These are phyloP conservation scores for Diaprepes abbreviatus DNA, from an alignment of 2,888 invertebrate genomes.

Conservation along the genomic window DNA sequence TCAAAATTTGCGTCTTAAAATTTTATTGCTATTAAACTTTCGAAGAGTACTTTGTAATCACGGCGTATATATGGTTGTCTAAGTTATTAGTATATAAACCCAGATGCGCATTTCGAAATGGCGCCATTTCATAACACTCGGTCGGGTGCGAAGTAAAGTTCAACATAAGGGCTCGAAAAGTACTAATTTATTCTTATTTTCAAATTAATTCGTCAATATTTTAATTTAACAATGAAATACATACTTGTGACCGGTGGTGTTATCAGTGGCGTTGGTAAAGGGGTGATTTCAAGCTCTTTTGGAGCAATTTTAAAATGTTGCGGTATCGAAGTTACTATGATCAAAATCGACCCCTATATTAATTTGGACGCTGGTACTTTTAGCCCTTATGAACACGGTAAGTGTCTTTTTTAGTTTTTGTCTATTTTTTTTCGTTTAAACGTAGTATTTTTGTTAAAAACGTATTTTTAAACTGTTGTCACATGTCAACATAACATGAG, in stretches of 20 bases:
- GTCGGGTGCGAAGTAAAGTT: no score
- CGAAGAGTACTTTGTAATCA: background rate
- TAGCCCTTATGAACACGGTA: constrained; percentile 99
- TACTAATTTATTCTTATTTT: background rate
- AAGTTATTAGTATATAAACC: background rate
- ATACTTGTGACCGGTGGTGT: constrained; percentile 99
- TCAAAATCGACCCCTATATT: constrained; percentile 99
- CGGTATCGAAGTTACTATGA: constrained; percentile 96
- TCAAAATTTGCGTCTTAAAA: no score
- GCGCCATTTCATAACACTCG: background rate
- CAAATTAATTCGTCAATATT: background rate
- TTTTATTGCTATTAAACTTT: no score
- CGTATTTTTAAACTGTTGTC: background rate
- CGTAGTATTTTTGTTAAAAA: background rate
- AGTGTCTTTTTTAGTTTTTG: constrained; percentile 50
- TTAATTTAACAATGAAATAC: constrained; percentile 84
- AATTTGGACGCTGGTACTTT: constrained; percentile 99
- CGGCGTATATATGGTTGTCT: background rate
- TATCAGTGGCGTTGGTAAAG: constrained; percentile 98
- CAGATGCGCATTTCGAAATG: background rate
- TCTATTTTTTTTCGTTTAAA: background rate
- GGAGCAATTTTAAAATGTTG: constrained; percentile 96
- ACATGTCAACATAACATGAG: constrained; percentile 6
- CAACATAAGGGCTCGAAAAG: background rate
- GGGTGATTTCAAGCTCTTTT: constrained; percentile 95